Evolutionary conservation across 1,140 invertebrate species (phyloP).

Genomic region (Zophobas morio): DNA sequence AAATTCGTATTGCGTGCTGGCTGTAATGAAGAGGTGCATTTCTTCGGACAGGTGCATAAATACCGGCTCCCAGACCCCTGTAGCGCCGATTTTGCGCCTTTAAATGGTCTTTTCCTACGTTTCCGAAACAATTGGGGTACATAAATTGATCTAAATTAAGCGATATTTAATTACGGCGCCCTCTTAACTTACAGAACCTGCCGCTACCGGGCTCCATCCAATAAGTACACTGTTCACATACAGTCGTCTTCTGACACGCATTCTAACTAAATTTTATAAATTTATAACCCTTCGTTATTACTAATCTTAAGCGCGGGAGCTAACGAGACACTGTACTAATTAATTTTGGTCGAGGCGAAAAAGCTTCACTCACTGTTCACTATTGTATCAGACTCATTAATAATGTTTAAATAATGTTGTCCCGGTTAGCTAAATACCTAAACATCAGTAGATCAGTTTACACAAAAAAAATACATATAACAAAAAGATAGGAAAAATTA

Average conservation of each 20-base stretch:
- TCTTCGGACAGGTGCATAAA: conserved; percentile 47
- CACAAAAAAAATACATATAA: too few species aligned
- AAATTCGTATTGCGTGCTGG: conserved; percentile 28
- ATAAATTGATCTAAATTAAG: conserved; percentile 60
- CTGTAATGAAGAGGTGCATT: conserved; percentile 45
- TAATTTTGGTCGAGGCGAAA: conserved; percentile 1
- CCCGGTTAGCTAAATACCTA: too few species aligned
- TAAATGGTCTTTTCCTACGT: conserved; percentile 32
- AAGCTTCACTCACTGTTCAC: neutral
- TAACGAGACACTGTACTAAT: conserved; percentile 19
- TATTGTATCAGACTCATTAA: too few species aligned
- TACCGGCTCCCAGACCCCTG: conserved; percentile 5
- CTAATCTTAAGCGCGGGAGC: conserved; percentile 7
- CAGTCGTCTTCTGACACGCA: conserved; percentile 44
- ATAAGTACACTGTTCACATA: conserved; percentile 35
- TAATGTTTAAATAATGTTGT: too few species aligned
- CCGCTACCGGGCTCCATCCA: conserved; percentile 35
- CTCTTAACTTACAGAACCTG: conserved; percentile 56
- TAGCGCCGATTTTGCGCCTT: conserved; percentile 23
- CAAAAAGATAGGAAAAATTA: too few species aligned
- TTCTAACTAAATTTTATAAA: conserved; percentile 42
- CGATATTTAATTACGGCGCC: conserved; percentile 65
- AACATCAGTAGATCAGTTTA: too few species aligned
- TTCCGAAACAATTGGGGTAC: conserved; percentile 49
- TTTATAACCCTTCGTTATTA: conserved; percentile 30